These are phyloP conservation scores for Pagetopsis macropterus DNA, from an alignment of 2,797 vertebrate genomes.

Conservation along the genomic window DNA sequence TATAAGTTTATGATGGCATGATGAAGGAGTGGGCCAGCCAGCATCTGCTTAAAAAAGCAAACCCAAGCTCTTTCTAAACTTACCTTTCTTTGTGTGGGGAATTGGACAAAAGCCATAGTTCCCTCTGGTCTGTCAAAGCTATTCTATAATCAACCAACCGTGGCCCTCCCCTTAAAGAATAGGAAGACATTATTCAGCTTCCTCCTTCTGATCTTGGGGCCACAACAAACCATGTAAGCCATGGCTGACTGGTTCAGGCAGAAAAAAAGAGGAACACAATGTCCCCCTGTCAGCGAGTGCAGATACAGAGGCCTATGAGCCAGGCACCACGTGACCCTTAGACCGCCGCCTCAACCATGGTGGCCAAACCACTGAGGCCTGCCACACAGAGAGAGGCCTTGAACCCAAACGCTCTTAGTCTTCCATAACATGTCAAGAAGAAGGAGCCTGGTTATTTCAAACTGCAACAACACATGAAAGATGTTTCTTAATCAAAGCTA, in stretches of 20 bases:
- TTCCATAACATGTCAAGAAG: conserved; percentile 48
- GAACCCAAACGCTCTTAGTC: conserved; percentile 60
- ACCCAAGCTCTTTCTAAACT: conserved; percentile 75
- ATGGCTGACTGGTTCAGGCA: conserved; percentile 84
- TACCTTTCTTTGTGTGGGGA: conserved; percentile 78
- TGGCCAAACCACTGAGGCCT: conserved; percentile 63
- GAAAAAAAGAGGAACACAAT: conserved; percentile 76
- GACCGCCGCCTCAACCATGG: conserved; percentile 65
- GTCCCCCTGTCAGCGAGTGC: conserved; percentile 76
- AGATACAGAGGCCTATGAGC: conserved; percentile 74
- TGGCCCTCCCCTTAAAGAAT: conserved; percentile 85
- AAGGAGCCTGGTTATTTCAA: conserved; percentile 49
- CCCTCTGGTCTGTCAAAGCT: conserved; percentile 86
- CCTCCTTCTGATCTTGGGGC: conserved; percentile 86
- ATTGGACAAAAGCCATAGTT: conserved; percentile 87
- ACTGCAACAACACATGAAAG: conserved; percentile 33
- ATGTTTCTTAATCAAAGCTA: conserved; percentile 62
- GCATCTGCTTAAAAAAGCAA: conserved; percentile 78
- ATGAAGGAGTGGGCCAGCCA: conserved; percentile 73
- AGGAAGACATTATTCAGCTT: conserved; percentile 89
- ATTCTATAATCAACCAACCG: conserved; percentile 86
- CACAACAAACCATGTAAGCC: conserved; percentile 86
- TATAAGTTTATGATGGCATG: conserved; percentile 77
- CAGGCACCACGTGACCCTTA: conserved; percentile 69
- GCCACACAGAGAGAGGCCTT: conserved; percentile 72